These are phyloP conservation scores for Rousettus madagascariensis DNA, from an alignment of 2,797 vertebrate species.

Conservation along the genomic window DNA sequence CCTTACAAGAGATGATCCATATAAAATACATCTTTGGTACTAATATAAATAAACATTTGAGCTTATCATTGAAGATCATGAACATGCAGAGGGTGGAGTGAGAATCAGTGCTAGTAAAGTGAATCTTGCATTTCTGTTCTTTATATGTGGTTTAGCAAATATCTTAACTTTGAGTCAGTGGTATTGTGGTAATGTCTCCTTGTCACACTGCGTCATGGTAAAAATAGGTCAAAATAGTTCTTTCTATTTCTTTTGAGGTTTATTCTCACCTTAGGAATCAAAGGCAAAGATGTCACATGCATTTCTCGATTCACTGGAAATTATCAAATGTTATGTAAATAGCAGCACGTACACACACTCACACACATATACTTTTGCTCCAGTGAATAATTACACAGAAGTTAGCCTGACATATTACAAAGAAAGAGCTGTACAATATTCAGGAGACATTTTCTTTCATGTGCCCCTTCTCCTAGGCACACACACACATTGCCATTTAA, in stretches of 20 bases:
- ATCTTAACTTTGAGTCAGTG: background rate
- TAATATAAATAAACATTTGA: background rate
- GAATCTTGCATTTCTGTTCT: background rate
- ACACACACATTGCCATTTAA: background rate
- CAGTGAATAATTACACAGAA: background rate
- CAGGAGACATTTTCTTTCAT: background rate
- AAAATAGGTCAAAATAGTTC: background rate
- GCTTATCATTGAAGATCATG: background rate
- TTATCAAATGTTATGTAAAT: slow-evolving; percentile 41
- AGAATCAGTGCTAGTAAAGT: background rate
- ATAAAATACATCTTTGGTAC: background rate
- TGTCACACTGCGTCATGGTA: background rate
- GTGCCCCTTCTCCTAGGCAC: accelerated
- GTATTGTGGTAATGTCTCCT: background rate
- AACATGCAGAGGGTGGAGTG: background rate
- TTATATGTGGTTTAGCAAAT: background rate
- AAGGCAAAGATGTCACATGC: background rate
- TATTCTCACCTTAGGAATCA: background rate
- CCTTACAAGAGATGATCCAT: background rate
- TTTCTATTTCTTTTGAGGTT: background rate
- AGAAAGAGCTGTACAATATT: background rate
- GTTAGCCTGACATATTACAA: background rate
- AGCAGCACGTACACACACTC: background rate
- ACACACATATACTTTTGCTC: background rate
- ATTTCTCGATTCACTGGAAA: background rate